Conservation (phyloP, 2,888 invertebrate species). For the Coelinius sp. region DNA sequence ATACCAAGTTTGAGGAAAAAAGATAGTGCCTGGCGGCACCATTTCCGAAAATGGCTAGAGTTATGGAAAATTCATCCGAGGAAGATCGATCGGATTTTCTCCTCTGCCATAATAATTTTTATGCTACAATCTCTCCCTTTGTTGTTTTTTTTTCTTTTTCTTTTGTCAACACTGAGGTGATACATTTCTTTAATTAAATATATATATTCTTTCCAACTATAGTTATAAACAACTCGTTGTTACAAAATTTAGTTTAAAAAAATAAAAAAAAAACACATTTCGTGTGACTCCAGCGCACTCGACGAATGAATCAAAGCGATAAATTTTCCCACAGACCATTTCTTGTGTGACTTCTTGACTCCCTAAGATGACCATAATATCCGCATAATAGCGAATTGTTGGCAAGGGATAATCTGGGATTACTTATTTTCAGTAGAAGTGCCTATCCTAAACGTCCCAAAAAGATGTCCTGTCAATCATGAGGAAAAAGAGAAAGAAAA, state of each 20-base stretch:
- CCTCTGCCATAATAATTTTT: slow-evolving; percentile 26
- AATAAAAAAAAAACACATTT: neutral
- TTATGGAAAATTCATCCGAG: slow-evolving; percentile 63
- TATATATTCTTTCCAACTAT: too few species aligned
- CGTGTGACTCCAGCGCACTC: neutral
- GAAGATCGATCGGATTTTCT: slow-evolving; percentile 46
- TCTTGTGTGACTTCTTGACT: slow-evolving; percentile 9
- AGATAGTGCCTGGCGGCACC: slow-evolving; percentile 50
- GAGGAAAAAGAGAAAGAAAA: neutral
- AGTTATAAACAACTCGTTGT: too few species aligned
- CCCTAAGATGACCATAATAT: slow-evolving; percentile 21
- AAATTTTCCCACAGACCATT: slow-evolving; percentile 4
- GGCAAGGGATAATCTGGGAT: slow-evolving; percentile 5
- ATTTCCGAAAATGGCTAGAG: slow-evolving; percentile 66
- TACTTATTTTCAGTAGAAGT: neutral
- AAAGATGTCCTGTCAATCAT: slow-evolving; percentile 9
- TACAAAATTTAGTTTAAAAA: too few species aligned
- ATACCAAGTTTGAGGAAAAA: slow-evolving; percentile 16
- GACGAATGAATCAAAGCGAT: neutral
- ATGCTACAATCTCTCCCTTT: too few species aligned
- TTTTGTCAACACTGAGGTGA: neutral
- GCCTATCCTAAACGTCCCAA: slow-evolving; percentile 16
- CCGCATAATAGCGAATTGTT: slow-evolving; percentile 22
- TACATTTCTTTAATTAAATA: neutral
- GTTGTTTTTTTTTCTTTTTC: neutral